Evolutionary conservation across 1,140 invertebrate genomes (phyloP).

Genomic region (Neotoxoptera formosana): DNA sequence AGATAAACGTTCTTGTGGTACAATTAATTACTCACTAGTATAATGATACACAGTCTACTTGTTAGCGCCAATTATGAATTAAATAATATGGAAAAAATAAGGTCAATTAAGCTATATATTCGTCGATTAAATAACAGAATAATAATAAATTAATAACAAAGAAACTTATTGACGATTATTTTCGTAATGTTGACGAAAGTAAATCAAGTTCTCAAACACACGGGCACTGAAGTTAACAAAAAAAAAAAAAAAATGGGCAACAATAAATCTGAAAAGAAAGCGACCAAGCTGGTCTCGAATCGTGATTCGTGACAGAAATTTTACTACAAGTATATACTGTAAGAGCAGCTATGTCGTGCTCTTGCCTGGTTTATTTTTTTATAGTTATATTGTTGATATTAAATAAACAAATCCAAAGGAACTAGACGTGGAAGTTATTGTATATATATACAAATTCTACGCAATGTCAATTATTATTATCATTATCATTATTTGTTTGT

Average conservation of each 20-base stretch:
- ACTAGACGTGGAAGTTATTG: background rate
- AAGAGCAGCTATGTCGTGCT: background rate
- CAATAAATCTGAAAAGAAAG: background rate
- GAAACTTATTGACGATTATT: too few species aligned
- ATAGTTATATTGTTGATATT: conserved; percentile 24
- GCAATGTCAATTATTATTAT: conserved; percentile 16
- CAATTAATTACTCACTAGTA: too few species aligned
- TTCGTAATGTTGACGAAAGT: too few species aligned
- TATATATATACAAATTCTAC: background rate
- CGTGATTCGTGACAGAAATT: background rate
- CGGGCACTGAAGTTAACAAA: background rate
- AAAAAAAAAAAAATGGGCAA: background rate
- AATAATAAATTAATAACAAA: too few species aligned
- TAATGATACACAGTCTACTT: too few species aligned
- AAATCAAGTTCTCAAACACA: background rate
- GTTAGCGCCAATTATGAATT: too few species aligned
- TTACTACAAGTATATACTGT: background rate
- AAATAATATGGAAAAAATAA: too few species aligned
- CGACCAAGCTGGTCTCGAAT: background rate
- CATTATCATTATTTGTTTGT: conserved; percentile 27
- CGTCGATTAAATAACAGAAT: too few species aligned
- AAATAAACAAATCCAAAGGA: background rate
- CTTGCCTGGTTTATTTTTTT: background rate
- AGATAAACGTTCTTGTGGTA: too few species aligned
- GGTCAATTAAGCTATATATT: too few species aligned